These are phyloP conservation scores for Macrobrachium rosenbergii DNA, from an alignment of 1,140 invertebrate species.

Conservation along the genomic window DNA sequence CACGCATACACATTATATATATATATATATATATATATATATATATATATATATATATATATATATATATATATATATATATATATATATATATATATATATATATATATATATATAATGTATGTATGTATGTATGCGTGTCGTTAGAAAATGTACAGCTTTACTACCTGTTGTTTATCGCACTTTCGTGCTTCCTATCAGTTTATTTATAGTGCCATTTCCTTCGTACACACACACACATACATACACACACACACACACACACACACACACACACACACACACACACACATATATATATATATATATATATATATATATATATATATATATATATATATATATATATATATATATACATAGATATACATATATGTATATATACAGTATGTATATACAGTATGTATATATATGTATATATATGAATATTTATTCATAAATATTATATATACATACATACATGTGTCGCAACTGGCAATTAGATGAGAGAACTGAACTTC, in stretches of 20 bases:
- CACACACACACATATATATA: not conserved
- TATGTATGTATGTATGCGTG: not conserved
- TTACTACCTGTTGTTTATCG: not conserved
- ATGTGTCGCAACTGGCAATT: too few species aligned
- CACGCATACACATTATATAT: too few species aligned
- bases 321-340: too few species aligned
- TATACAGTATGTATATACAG: not conserved
- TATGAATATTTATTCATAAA: not conserved
- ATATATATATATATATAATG: constrained; percentile 14
- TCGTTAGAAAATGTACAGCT: not conserved
- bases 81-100: not conserved
- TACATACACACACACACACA: constrained; percentile 9
- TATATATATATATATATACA: not conserved
- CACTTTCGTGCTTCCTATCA: not conserved
- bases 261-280: not conserved
- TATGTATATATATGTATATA: not conserved
- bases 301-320: too few species aligned
- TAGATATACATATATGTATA: not conserved
- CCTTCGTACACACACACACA: constrained; percentile 23
- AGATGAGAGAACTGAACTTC: too few species aligned
- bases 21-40: constrained; percentile 14
- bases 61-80: not conserved
- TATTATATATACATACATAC: not conserved
- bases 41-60: constrained; percentile 7
- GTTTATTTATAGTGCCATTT: not conserved